A percentile compares a stretch with the other conserved stretches of the same genome.
Conservation (phyloP, 2,797 vertebrate species). For the Sebastes matsubarae region DNA sequence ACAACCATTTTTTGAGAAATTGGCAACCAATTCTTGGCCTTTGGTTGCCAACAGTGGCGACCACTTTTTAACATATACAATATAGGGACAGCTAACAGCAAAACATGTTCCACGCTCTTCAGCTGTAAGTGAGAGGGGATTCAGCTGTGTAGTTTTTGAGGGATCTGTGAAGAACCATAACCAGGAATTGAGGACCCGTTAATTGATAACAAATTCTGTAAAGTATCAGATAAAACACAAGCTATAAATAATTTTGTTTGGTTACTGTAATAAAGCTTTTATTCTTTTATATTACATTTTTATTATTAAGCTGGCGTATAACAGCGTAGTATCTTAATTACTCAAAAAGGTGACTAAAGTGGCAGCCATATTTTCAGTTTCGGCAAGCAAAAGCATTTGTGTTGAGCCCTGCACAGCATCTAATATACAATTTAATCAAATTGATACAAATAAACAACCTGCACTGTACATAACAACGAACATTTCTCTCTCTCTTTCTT, state of each 20-base stretch:
- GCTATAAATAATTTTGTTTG: too few species aligned
- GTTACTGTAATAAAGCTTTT: too few species aligned
- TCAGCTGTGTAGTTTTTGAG: fast-evolving
- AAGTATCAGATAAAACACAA: too few species aligned
- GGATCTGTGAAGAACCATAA: too few species aligned
- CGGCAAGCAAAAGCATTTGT: too few species aligned
- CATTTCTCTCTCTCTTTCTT: background rate
- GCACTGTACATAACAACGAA: background rate
- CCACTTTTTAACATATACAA: background rate
- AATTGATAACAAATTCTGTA: too few species aligned
- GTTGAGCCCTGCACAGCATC: background rate
- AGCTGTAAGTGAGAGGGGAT: background rate
- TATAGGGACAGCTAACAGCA: background rate
- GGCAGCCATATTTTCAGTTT: too few species aligned
- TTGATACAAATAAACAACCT: background rate
- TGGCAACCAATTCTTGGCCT: background rate
- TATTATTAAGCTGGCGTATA: too few species aligned
- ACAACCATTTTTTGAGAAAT: background rate
- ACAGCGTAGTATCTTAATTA: too few species aligned
- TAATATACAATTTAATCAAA: background rate
- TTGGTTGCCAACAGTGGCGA: background rate
- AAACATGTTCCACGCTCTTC: background rate
- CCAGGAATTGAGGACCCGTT: too few species aligned
- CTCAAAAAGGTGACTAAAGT: too few species aligned
- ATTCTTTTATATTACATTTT: too few species aligned